Conservation (phyloP, 2,888 invertebrate species). For the Seira musarum region DNA sequence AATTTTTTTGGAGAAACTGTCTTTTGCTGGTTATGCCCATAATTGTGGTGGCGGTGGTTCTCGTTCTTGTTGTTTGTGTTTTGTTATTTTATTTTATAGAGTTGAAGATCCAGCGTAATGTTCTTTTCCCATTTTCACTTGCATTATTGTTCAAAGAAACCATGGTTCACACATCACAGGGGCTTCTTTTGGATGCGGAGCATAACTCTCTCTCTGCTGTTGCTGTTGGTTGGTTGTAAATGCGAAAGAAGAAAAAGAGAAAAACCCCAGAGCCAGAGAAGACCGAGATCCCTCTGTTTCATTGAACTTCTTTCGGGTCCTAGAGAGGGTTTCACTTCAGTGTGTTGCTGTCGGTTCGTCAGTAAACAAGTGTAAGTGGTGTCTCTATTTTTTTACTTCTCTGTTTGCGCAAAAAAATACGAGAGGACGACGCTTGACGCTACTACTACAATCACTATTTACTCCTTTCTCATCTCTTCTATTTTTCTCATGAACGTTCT, state of each 20-base stretch:
- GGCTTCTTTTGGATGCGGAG: too few relatives aligned
- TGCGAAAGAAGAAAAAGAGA: not conserved
- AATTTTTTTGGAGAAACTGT: too few relatives aligned
- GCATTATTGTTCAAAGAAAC: too few relatives aligned
- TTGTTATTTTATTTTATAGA: too few relatives aligned
- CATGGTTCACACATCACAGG: too few relatives aligned
- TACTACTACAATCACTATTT: constrained; percentile 1
- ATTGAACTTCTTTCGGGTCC: constrained; percentile 55
- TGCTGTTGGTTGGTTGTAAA: too few relatives aligned
- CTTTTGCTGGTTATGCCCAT: too few relatives aligned
- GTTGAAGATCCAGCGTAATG: too few relatives aligned
- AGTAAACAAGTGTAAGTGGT: constrained; percentile 55
- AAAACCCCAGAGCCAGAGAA: constrained; percentile 2
- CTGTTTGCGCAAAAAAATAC: constrained; percentile 10
- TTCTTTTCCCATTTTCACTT: too few relatives aligned
- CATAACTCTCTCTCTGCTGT: too few relatives aligned
- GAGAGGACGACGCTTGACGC: constrained; percentile 52
- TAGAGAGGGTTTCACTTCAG: constrained; percentile 48
- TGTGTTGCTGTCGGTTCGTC: constrained; percentile 64
- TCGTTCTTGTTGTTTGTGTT: too few relatives aligned
- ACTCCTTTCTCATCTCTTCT: not conserved
- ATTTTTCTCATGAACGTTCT: not conserved
- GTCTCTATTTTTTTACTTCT: constrained; percentile 20
- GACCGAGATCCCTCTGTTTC: not conserved
- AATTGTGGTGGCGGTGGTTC: too few relatives aligned